Evolutionary conservation across 2,888 invertebrate species (phyloP).

Genomic region (Gandaritis pyraliata): DNA sequence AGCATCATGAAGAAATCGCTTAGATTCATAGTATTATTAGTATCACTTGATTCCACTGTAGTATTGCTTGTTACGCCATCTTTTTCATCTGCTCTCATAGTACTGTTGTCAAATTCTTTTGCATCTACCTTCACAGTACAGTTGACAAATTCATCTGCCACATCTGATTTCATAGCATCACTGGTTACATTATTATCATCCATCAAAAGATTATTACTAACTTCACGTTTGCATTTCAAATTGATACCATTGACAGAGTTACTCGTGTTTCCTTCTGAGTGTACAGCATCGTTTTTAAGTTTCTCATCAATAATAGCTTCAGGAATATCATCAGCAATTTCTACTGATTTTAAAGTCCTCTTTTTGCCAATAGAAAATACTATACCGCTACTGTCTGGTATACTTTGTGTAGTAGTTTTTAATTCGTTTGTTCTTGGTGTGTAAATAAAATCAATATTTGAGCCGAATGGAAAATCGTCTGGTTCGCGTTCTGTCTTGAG

Average conservation of each 20-base stretch:
- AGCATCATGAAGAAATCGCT: conserved; percentile 56
- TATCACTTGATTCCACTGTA: neutral
- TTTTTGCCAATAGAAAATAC: conserved; percentile 2
- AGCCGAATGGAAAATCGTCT: neutral
- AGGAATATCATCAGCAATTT: neutral
- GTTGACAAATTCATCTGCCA: neutral
- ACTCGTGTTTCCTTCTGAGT: neutral
- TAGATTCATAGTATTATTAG: conserved; percentile 31
- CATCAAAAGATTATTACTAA: neutral
- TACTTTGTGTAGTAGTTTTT: conserved; percentile 2
- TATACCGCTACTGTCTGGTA: conserved; percentile 11
- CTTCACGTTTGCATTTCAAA: conserved; percentile 11
- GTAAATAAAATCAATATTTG: neutral
- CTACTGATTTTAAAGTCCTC: conserved; percentile 12
- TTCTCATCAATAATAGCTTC: neutral
- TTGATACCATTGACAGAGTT: neutral
- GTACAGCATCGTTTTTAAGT: neutral
- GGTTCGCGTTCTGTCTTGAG: neutral
- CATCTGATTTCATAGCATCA: neutral
- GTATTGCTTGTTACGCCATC: neutral
- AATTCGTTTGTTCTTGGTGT: neutral
- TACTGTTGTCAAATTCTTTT: neutral
- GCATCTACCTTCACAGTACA: neutral
- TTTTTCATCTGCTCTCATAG: neutral
- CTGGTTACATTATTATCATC: conserved; percentile 6